Conservation (phyloP, 2,888 invertebrate species). For the Eristalis tenax region DNA sequence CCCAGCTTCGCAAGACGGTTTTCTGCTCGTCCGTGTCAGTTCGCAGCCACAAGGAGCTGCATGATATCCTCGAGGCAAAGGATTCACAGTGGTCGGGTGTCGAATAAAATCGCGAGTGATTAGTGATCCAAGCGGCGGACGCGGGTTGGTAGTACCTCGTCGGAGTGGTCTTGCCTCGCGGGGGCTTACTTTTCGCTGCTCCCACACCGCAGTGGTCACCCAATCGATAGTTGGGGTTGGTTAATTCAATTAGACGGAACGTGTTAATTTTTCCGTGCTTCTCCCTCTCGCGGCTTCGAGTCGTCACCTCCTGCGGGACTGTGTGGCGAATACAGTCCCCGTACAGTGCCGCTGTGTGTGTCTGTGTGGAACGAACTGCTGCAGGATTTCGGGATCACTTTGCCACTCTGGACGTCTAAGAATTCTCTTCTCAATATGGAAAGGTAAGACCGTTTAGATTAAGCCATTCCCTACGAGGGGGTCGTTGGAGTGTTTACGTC, state of each 20-base stretch:
- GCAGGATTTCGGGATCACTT: neutral
- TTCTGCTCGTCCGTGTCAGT: neutral
- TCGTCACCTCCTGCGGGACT: neutral
- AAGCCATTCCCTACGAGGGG: neutral
- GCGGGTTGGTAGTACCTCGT: constrained; percentile 40
- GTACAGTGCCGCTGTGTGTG: neutral
- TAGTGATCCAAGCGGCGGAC: constrained; percentile 19
- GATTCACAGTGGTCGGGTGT: constrained; percentile 6
- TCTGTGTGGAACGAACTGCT: neutral
- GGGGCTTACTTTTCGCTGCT: neutral
- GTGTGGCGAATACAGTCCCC: neutral
- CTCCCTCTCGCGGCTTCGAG: neutral
- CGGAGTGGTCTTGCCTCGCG: constrained; percentile 1
- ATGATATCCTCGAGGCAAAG: neutral
- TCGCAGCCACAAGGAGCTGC: constrained; percentile 32
- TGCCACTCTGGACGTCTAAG: constrained; percentile 25
- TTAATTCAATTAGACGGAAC: constrained; percentile 60
- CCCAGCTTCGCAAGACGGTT: neutral
- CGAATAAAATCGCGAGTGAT: constrained; percentile 43
- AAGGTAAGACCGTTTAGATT: constrained; percentile 48
- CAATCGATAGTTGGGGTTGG: constrained; percentile 52
- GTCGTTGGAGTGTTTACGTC: neutral
- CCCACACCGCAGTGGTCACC: constrained; percentile 13
- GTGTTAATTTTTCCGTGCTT: constrained; percentile 8
- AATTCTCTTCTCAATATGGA: constrained; percentile 50